Conservation (phyloP, 2,888 invertebrate species). For the Brassicogethes aeneus region DNA sequence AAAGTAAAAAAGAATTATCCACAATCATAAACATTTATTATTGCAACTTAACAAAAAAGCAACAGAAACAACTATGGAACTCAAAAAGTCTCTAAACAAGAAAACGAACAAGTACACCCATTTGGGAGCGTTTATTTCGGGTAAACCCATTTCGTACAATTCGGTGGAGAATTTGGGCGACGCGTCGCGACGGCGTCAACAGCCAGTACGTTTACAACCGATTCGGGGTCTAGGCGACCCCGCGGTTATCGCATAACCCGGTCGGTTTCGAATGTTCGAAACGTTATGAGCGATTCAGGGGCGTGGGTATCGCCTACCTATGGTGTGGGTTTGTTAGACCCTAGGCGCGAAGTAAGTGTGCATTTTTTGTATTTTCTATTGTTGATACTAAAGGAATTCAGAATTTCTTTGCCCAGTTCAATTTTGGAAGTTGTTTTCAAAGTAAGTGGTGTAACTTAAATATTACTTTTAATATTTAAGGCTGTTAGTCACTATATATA, state of each 20-base stretch:
- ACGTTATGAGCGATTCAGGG: no score
- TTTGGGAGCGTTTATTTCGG: conserved; percentile 60
- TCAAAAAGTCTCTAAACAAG: no score
- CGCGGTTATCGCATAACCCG: no score
- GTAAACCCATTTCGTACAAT: conserved; percentile 56
- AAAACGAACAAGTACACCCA: conserved; percentile 74
- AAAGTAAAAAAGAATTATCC: no score
- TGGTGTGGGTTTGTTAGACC: no score
- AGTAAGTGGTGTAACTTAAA: conserved; percentile 1
- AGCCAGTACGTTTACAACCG: conserved; percentile 40
- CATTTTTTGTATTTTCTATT: background rate
- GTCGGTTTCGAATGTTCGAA: no score
- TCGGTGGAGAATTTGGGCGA: conserved; percentile 41
- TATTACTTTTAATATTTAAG: conserved; percentile 2
- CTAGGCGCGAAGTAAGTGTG: background rate
- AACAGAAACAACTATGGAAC: no score
- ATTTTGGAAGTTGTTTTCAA: background rate
- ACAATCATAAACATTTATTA: no score
- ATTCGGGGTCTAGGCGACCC: conserved; percentile 40
- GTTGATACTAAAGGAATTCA: background rate
- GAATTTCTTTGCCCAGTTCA: background rate
- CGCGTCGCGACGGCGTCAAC: conserved; percentile 40
- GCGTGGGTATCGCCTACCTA: no score
- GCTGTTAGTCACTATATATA: conserved; percentile 13
- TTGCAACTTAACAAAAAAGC: no score